Evolutionary conservation across 2,113 vertebrate genomes (phyloP).

Genomic region (Sebastes schlegelii): DNA sequence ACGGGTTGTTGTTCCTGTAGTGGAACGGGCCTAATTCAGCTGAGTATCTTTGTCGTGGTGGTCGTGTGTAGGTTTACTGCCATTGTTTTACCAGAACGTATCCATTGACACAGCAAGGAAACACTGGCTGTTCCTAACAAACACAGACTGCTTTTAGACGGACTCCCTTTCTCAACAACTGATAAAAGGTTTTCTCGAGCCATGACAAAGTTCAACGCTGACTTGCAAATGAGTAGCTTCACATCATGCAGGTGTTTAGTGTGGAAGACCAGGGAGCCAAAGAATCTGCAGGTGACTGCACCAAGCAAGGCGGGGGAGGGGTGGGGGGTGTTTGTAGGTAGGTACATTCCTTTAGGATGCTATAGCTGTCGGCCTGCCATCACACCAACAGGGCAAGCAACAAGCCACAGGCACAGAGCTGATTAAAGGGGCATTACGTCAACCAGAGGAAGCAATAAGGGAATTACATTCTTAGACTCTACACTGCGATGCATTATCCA

Average conservation of each 20-base stretch:
- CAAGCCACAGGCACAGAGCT: conserved; percentile 48
- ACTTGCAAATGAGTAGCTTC: conserved; percentile 14
- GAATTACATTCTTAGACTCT: conserved; percentile 26
- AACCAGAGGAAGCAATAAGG: conserved; percentile 11
- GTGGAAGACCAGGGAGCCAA: conserved; percentile 1
- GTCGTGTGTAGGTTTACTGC: not conserved
- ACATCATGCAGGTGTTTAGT: conserved; percentile 46
- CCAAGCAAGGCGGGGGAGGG: conserved; percentile 11
- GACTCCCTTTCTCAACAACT: not conserved
- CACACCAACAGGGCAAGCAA: conserved; percentile 56
- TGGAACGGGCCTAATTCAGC: not conserved
- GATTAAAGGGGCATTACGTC: conserved; percentile 18
- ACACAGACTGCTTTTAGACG: no score
- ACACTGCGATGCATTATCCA: conserved; percentile 49
- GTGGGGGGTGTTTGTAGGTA: not conserved
- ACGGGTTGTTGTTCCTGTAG: not conserved
- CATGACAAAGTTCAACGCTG: conserved; percentile 4
- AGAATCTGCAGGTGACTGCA: conserved; percentile 22
- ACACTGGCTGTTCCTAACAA: not conserved
- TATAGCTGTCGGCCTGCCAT: conserved; percentile 14
- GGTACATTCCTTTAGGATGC: not conserved
- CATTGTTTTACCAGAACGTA: not conserved
- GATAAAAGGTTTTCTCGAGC: conserved; percentile 20
- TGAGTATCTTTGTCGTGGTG: not conserved
- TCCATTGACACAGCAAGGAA: not conserved